Percentiles rank a stretch among this genome's conserved stretches.
These are phyloP conservation scores for Lepetodrilus schrolli DNA, from an alignment of 2,888 invertebrate genomes.

Conservation along the genomic window DNA sequence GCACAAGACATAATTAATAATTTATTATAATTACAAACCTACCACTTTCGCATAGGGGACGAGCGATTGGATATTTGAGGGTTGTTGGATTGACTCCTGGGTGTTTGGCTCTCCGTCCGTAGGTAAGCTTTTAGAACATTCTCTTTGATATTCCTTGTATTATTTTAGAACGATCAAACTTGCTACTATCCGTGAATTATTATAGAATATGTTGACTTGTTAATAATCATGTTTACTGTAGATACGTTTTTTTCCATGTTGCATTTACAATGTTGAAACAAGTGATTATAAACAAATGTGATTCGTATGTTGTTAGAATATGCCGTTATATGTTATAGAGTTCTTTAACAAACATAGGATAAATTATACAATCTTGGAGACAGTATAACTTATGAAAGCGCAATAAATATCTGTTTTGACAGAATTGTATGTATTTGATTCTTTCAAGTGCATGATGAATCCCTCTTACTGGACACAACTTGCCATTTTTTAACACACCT, in stretches of 20 bases:
- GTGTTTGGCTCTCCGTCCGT: constrained; percentile 16
- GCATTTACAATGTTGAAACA: constrained; percentile 2
- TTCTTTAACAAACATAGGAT: no score
- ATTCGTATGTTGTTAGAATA: constrained; percentile 8
- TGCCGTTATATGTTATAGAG: neutral
- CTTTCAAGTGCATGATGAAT: no score
- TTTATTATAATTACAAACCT: neutral
- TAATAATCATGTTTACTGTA: neutral
- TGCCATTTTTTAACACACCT: no score
- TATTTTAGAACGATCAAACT: neutral
- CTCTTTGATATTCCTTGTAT: neutral
- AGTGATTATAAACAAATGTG: constrained; percentile 1
- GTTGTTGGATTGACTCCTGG: neutral
- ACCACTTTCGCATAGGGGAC: constrained; percentile 1
- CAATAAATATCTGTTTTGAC: constrained; percentile 12
- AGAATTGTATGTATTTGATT: neutral
- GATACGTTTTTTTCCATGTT: constrained; percentile 4
- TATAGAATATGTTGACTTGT: neutral
- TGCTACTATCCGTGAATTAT: neutral
- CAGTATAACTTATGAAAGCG: constrained; percentile 11
- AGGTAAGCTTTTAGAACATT: constrained; percentile 5
- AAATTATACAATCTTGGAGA: no score
- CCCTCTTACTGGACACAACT: no score
- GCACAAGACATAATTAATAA: neutral
- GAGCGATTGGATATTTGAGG: neutral